Base-by-base conservation (phyloP, 2,113 vertebrate species). In the Rhinogobius similis region DNA sequence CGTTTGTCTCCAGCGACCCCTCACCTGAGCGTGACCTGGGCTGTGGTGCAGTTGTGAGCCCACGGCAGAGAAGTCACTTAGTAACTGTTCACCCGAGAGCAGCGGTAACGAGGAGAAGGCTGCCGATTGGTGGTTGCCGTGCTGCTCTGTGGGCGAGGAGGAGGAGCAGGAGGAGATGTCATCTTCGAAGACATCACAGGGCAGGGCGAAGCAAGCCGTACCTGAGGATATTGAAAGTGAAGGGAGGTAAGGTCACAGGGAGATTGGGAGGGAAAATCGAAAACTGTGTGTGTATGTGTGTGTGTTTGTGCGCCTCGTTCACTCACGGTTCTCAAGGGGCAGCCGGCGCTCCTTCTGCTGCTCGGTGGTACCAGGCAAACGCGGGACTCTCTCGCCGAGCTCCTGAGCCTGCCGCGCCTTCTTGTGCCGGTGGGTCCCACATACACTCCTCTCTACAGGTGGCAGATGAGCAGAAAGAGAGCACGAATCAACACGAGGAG, bases 111-210 rank as follows among this genome's bases (percentile, higher is more conserved):
- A 82, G 44, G 88, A 62, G 72, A 92, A 89, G 61, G 76, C 72
- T 0, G 88, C 78, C 23, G 92, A 88, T 41, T 89, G 91, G 83
- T 86, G 90, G 55, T 79, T 46, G 13, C 85, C 82, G 3, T 83
- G 88, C 70, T 90, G 91, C 75, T 93, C 91, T 1, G 82, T 84
- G 70, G 89, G 86, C 11, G 92, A 89, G 72, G 92, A 90, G 67
- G 93, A 89, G 52, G 90, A 86, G 52, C 89, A 92, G 68, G 89
- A 89, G 41, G 89, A 91, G 86, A 93, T 86, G 86, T 94, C 93
- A 73, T 94, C 94, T 90, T 95, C 92, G 82, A 94, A 94, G 88
- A 92, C 89, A 86, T 94, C 92, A 62, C 91, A 70, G 7, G 90
- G 79, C 65, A 82, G 81, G 62, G 89, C 76, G 84, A 92, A 87